A percentile compares a stretch with the other conserved stretches of the same genome.
These are phyloP conservation scores for Hirudo medicinalis DNA, from an alignment of 1,140 invertebrate genomes.

Conservation along the genomic window DNA sequence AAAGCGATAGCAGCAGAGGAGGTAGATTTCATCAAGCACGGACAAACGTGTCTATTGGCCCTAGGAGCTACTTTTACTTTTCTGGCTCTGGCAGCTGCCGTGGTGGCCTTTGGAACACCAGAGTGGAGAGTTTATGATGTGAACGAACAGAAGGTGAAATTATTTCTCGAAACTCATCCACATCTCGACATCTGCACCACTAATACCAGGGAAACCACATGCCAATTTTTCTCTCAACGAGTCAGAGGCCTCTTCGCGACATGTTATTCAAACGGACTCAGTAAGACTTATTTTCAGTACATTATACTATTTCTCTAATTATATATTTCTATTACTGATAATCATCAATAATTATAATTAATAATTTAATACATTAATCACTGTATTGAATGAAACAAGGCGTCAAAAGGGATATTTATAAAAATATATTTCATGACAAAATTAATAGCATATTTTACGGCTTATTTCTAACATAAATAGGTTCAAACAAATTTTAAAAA, in stretches of 20 bases:
- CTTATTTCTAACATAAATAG: too few species aligned
- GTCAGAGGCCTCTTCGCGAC: neutral
- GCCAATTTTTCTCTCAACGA: neutral
- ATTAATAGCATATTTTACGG: too few species aligned
- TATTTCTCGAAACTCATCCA: neutral
- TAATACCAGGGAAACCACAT: neutral
- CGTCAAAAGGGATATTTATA: neutral
- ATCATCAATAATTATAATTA: neutral
- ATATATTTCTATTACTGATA: neutral
- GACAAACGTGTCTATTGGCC: neutral
- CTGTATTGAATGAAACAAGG: neutral
- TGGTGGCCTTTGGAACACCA: neutral
- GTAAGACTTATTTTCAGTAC: too few species aligned
- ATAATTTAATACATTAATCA: neutral
- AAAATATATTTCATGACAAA: too few species aligned
- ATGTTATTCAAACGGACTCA: neutral
- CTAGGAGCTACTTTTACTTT: neutral
- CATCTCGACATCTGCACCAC: neutral
- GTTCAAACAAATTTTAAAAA: too few species aligned
- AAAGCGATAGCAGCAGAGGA: neutral
- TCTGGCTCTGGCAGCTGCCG: neutral
- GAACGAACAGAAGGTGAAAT: neutral
- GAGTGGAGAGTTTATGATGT: constrained; percentile 6
- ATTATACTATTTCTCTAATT: too few species aligned
- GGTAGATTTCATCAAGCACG: neutral